phyloP scores from a whole-genome alignment of 2,113 vertebrate species.

The Neolamprologus falcicula region DNA sequence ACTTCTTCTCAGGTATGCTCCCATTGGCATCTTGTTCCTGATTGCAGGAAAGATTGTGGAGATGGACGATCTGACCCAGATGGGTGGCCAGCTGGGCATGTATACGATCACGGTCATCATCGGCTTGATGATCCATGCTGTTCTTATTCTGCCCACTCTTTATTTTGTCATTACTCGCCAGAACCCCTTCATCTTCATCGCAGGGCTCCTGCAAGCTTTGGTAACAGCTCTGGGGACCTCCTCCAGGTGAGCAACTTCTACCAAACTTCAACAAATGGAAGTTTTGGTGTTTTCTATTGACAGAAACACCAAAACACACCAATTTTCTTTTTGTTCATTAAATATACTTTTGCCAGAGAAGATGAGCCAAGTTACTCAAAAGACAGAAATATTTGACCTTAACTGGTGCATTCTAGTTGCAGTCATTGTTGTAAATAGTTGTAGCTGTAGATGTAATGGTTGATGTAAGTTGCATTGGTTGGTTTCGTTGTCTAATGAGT shows the following conservation, averaged over 20 bases:
- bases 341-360: background rate
- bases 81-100: conserved; percentile 95
- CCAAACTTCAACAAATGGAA: background rate
- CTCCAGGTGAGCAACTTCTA: conserved; percentile 77
- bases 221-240: conserved; percentile 93
- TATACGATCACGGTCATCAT: conserved; percentile 94
- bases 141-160: conserved; percentile 88
- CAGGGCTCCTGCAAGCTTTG: conserved; percentile 89
- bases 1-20: conserved; percentile 81
- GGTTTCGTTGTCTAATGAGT: background rate
- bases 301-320: background rate
- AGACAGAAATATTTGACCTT: background rate
- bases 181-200: conserved; percentile 94
- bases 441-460: background rate
- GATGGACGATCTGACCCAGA: conserved; percentile 96
- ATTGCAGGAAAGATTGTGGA: conserved; percentile 98
- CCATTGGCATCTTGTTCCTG: conserved; percentile 91
- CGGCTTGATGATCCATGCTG: conserved; percentile 85
- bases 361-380: background rate
- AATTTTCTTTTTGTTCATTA: background rate
- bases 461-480: background rate
- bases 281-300: background rate
- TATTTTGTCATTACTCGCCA: conserved; percentile 90
- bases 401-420: background rate
- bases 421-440: background rate